phyloP scores from a whole-genome alignment of 2,888 invertebrate genomes.

The Seira sanloemensis region DNA sequence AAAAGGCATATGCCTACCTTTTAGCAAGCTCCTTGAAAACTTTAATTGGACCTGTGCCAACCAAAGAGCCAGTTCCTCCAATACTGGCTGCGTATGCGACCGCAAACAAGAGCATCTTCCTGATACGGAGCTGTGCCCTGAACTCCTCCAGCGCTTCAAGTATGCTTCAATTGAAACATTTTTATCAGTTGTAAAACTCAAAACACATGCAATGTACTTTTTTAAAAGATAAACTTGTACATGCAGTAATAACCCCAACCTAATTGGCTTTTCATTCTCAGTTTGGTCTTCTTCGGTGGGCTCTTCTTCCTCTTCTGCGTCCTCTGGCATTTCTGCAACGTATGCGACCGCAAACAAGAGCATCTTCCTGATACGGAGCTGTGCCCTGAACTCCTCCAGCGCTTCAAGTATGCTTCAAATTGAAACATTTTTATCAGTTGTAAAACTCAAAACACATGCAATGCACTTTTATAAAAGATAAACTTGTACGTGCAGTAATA shows the following conservation, averaged over 20 bases:
- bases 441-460: background rate
- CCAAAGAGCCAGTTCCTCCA: slow-evolving; percentile 64
- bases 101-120: slow-evolving; percentile 71
- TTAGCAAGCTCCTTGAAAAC: slow-evolving; percentile 64
- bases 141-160: background rate
- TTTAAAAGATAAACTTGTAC: background rate
- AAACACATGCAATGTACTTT: background rate
- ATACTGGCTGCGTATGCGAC: slow-evolving; percentile 69
- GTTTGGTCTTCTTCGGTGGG: background rate
- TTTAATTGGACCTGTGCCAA: slow-evolving; percentile 69
- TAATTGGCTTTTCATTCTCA: background rate
- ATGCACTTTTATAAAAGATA: background rate
- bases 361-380: slow-evolving; percentile 64
- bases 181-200: background rate
- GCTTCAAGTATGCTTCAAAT: background rate
- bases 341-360: slow-evolving; percentile 69
- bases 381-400: background rate
- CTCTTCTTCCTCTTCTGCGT: slow-evolving; percentile 5
- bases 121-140: slow-evolving; percentile 21
- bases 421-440: background rate
- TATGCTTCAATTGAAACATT: background rate
- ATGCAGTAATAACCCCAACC: too few relatives aligned
- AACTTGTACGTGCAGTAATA: background rate
- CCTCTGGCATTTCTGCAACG: background rate
- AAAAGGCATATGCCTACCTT: too few relatives aligned